Evolutionary conservation across 2,797 vertebrate species (phyloP).

Genomic region (Poliocrania exsul): DNA sequence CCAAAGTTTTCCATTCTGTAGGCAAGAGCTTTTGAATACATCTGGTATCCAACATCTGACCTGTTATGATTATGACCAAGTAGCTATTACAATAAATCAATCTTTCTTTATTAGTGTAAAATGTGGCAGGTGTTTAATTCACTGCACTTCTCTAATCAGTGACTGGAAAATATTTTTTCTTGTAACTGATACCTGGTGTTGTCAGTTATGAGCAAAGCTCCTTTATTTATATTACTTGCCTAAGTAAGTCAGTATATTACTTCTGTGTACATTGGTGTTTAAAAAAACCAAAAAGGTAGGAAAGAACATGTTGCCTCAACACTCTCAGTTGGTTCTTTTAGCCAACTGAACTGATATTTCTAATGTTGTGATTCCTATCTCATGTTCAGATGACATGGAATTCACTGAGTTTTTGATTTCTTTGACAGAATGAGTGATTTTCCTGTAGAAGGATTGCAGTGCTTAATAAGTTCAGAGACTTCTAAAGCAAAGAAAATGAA

Average conservation of each 20-base stretch:
- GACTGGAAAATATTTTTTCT: background rate
- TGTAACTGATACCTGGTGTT: background rate
- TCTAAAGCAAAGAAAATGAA: background rate
- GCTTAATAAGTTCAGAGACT: background rate
- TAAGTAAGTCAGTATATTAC: background rate
- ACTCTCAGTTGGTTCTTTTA: background rate
- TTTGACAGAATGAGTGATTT: background rate
- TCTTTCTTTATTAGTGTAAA: conserved; percentile 28
- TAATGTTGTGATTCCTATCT: background rate
- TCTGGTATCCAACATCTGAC: background rate
- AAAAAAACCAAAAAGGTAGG: background rate
- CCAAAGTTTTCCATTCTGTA: background rate
- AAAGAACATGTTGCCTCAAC: background rate
- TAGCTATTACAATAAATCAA: background rate
- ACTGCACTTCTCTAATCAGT: background rate
- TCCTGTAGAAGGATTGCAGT: background rate
- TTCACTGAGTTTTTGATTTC: background rate
- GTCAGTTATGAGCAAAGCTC: background rate
- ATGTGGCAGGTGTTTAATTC: conserved; percentile 18
- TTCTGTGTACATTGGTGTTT: background rate
- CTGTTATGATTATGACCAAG: background rate
- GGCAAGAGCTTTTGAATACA: background rate
- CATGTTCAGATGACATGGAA: background rate
- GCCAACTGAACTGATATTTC: background rate
- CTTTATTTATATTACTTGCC: background rate